Evolutionary conservation across 2,113 vertebrate species (phyloP).

Genomic region (Talpa occidentalis): DNA sequence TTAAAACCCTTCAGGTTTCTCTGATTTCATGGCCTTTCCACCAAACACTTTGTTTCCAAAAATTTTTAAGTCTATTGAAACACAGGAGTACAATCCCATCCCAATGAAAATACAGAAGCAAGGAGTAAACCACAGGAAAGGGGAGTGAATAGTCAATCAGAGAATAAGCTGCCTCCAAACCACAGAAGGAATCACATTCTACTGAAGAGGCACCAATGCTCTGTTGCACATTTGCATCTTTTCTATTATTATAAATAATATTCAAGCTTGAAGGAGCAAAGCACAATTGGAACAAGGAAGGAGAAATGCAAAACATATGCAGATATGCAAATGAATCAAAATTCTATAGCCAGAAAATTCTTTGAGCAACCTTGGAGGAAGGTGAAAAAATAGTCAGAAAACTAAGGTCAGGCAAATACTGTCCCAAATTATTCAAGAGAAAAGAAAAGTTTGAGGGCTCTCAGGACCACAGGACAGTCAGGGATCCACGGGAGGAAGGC

Average conservation of each 20-base stretch:
- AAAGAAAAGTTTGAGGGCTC: neutral
- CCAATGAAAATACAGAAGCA: neutral
- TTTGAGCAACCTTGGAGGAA: neutral
- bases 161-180: neutral
- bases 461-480: no score
- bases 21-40: neutral
- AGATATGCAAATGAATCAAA: neutral
- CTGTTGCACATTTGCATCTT: neutral
- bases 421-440: neutral
- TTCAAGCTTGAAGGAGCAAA: neutral
- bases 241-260: neutral
- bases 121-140: neutral
- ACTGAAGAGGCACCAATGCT: accelerated
- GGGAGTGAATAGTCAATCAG: neutral
- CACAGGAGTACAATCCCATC: neutral
- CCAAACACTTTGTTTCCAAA: neutral
- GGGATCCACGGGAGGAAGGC: neutral
- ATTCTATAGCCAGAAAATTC: neutral
- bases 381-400: neutral
- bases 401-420: neutral
- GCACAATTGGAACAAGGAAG: neutral
- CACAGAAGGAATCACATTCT: neutral
- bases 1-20: neutral
- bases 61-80: neutral
- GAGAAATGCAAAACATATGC: neutral